Evolutionary conservation across 2,113 vertebrate genomes (phyloP), one percentile per base, ranked within the genome.

Genomic region (Malurus melanocephalus): DNA sequence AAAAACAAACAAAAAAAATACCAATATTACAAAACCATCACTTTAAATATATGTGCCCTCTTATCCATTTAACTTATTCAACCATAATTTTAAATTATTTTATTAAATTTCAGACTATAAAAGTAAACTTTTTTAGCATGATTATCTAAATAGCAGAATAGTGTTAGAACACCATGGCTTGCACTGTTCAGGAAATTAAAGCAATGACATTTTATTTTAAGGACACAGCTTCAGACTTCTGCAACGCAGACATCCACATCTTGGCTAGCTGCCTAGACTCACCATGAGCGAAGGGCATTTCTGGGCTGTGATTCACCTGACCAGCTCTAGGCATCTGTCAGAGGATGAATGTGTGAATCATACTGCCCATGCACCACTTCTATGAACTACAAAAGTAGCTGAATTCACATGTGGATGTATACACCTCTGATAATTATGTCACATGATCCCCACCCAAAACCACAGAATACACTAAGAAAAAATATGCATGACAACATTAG

Each of bases 281-380:
- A 32, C 51, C 55, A 72, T 7, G 49, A 90, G 66, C 92, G 65
- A 86, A 86, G 35, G 68, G 49, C 61, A 67, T 71, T 78, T 88
- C 77, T 85, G 77, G 80, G 77, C 73, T 84, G 68, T 93, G 90
- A 93, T 90, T 95, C 92, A 93, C 88, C 80, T 87, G 85, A 82
- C 28, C 82, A 89, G 32, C 67, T 85, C 80, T 24, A 89, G 76
- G 78, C 56, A 80, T 38, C 80, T 86, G 73, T 60, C 86, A 90
- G 35, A 80, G 21, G 20, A 56, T 67, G 56, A 74, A 88, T 0
- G 2, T 26, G 60, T 85, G 88, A 93, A 88, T 74, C 48, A 73
- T 60, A 48, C 60, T 92, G 60, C 60, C 42, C 56, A 83, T 83
- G 35, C 42, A 52, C 17, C 27, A 30, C 76, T 77, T 88, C 56